These are phyloP conservation scores for Felis catus DNA, from an alignment of 2,113 vertebrate genomes.

Conservation along the genomic window DNA sequence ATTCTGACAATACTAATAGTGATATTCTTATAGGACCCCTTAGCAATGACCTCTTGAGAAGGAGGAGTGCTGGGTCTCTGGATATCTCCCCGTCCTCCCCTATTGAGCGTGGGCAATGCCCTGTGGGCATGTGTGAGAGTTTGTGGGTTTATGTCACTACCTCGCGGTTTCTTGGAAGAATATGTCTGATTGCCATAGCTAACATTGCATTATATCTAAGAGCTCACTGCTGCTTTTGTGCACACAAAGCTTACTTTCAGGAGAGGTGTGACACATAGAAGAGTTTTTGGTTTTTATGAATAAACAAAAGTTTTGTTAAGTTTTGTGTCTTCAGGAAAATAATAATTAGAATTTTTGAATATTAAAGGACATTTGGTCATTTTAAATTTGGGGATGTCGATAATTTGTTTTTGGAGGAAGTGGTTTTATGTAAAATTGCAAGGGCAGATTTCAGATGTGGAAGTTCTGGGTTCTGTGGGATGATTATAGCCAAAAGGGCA, in stretches of 20 bases:
- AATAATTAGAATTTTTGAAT: not conserved
- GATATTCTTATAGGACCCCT: not conserved
- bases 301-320: not conserved
- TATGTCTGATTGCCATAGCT: not conserved
- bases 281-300: not conserved
- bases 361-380: not conserved
- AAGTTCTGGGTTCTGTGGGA: not conserved
- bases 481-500: not conserved
- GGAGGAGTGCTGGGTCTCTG: not conserved
- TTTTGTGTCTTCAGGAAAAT: not conserved
- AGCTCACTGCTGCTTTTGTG: not conserved
- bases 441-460: slow-evolving; percentile 21
- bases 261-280: not conserved
- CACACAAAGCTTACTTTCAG: not conserved
- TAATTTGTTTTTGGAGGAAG: slow-evolving; percentile 23
- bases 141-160: too few species aligned
- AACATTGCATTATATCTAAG: not conserved
- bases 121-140: not conserved
- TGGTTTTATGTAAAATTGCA: not conserved
- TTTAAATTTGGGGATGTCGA: not conserved
- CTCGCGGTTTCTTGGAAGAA: not conserved
- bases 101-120: fast-evolving
- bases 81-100: not conserved
- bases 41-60: not conserved
- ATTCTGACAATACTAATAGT: not conserved